Base-by-base conservation (phyloP, 1,140 invertebrate species). In the Bathynomus jamesi region DNA sequence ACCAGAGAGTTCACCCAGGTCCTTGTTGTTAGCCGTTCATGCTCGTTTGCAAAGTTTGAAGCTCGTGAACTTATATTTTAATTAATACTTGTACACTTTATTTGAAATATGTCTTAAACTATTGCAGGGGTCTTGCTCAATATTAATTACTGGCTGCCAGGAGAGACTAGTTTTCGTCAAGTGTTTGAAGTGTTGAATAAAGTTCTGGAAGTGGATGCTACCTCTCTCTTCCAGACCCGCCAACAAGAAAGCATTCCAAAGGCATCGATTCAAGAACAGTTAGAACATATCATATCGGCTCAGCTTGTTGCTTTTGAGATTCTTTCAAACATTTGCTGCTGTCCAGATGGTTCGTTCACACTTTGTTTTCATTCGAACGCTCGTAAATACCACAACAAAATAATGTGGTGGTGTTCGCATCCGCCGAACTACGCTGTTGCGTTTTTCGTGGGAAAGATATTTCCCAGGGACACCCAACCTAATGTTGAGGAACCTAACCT, bases 251-350 rank as follows among this genome's bases (percentile, higher is more conserved):
- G 28, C 40, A 8, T 53, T 32, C 5, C n/a, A n/a, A n/a, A n/a
- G n/a, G n/a, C n/a, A n/a, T 29, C 28, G 28, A 76, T 72, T 40
- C 31, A 78, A 24, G 61, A 77, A 31, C 78, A 81, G 66, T 61
- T 79, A 8, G 77, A 80, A 30, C 76, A 80, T 69, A 78, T 89
- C 53, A 77, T 90, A 8, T 83, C 85, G 70, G 86, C 87, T 1
- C 89, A 90, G 79, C 86, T 87, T 76, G 83, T 86, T 78, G 85
- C 87, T 5, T 79, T 90, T 67, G 89, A 90, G 82, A 87, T 89
- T 65, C 81, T 90, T 64, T 85, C 89, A 17, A 91, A 91, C 81
- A 80, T 91, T n/a, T n/a, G n/a, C 29, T 89, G 88, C 75, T 87
- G 88, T 29, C 80, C 81, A 79, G 87, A 89, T 77, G 87, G 87